Evolutionary conservation across 2,888 invertebrate species (phyloP), one percentile per base, ranked within the genome.

Genomic region (Xanthorhoe spadicearia): DNA sequence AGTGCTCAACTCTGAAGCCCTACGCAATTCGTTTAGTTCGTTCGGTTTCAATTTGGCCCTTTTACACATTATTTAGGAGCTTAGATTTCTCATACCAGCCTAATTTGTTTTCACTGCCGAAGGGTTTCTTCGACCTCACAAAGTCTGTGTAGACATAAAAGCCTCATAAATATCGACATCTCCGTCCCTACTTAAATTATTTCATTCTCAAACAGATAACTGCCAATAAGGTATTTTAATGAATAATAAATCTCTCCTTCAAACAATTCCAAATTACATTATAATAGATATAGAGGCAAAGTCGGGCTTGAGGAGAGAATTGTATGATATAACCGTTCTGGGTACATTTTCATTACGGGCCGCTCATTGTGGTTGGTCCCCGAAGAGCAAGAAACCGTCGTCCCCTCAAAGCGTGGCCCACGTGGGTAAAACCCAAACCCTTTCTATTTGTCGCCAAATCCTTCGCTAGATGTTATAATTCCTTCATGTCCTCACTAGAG

Each of bases 291-390:
- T 1, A 43, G 66, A 72, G 66, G 2, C 38, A 13, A 32, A 66
- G 68, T 60, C 63, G 61, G 69, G 61, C 72, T 70, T 67, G 72
- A 79, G 74, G 62, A 73, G 73, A 77, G 81, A 78, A 84, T 83
- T 83, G 78, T 82, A 79, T 81, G 79, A 82, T 83, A 78, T 76
- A 79, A 78, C 77, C 76, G 79, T 78, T 78, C 74, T 76, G 79
- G 83, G 83, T 77, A 77, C 81, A 81, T 79, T 84, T 87, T 86
- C 85, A 85, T 86, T 86, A 84, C 82, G 80, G 76, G 77, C 77
- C 80, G 77, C 77, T 83, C 83, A 85, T 83, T 86, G 84, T 83
- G 77, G 74, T 74, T 74, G 69, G 70, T 82, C 86, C 84, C 87
- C 64, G 66, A 81, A 81, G 85, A 82, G 82, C 75, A 74, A 72